phyloP scores from a whole-genome alignment of 1,140 invertebrate genomes.

The Rhyzopertha dominica region DNA sequence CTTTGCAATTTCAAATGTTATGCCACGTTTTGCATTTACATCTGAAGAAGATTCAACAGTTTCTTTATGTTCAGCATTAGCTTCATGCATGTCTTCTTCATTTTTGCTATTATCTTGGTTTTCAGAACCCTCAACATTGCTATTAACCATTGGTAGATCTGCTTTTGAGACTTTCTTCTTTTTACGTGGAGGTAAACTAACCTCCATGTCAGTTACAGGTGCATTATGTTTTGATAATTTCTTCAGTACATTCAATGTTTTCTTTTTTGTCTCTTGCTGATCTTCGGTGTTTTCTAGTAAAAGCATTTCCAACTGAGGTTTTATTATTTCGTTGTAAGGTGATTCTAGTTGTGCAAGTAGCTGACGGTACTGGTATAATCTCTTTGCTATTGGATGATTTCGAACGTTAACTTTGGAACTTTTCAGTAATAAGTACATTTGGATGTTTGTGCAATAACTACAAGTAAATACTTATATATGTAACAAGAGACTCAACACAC shows the following conservation, averaged over 20 bases:
- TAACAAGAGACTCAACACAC: conserved; percentile 11
- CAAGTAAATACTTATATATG: conserved; percentile 26
- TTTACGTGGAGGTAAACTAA: too few relatives aligned
- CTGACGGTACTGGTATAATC: conserved; percentile 73
- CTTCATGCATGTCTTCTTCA: conserved; percentile 23
- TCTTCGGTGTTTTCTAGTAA: conserved; percentile 19
- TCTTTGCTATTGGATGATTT: conserved; percentile 81
- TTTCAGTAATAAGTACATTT: conserved; percentile 82
- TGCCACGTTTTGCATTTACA: conserved; percentile 63
- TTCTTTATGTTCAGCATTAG: conserved; percentile 30
- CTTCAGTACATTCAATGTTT: conserved; percentile 40
- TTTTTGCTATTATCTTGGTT: conserved; percentile 36
- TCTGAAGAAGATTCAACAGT: conserved; percentile 22
- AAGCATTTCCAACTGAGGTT: conserved; percentile 56
- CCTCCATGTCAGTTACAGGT: too few relatives aligned
- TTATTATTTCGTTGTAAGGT: conserved; percentile 59
- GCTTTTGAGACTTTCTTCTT: too few relatives aligned
- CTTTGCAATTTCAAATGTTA: conserved; percentile 90
- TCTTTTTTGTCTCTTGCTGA: conserved; percentile 10
- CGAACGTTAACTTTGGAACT: conserved; percentile 61
- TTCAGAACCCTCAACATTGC: too few relatives aligned
- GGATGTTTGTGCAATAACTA: conserved; percentile 79
- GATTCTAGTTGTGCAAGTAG: conserved; percentile 67
- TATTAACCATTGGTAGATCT: too few relatives aligned
- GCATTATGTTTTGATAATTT: conserved; percentile 32